These are phyloP conservation scores for Drosophila bifasciata DNA, from an alignment of 1,140 invertebrate species.

Conservation along the genomic window DNA sequence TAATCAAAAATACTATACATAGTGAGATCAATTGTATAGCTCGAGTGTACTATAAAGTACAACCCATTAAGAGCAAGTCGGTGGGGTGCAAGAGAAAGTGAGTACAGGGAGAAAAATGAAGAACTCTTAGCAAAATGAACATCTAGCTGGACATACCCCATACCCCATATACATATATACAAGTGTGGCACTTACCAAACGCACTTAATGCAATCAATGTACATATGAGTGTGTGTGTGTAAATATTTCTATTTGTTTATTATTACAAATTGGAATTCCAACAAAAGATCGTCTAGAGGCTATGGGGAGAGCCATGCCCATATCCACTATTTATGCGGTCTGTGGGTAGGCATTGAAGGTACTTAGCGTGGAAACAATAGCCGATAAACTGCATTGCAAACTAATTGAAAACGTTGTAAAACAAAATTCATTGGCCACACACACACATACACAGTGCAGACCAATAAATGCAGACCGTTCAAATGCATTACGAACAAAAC, in stretches of 20 bases:
- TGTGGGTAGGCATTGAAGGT: constrained; percentile 27
- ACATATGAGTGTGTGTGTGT: background rate
- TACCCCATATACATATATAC: background rate
- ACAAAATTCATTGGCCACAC: constrained; percentile 68
- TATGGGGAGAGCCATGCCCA: constrained; percentile 14
- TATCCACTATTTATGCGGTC: constrained; percentile 30
- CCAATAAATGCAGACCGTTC: constrained; percentile 64
- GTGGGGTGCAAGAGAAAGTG: constrained; percentile 6
- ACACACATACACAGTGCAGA: too few relatives aligned
- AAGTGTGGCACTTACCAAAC: too few relatives aligned
- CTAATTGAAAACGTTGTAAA: constrained; percentile 78
- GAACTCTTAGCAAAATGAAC: constrained; percentile 8
- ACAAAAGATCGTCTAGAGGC: constrained; percentile 35
- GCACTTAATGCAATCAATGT: too few relatives aligned
- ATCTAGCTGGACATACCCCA: background rate
- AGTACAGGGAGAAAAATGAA: constrained; percentile 6
- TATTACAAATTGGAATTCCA: constrained; percentile 56
- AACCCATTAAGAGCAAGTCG: constrained; percentile 31
- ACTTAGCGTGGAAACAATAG: constrained; percentile 76
- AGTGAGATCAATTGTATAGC: constrained; percentile 15
- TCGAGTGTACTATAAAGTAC: constrained; percentile 6
- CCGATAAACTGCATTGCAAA: constrained; percentile 75
- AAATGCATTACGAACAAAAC: constrained; percentile 54
- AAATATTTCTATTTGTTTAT: constrained; percentile 46
- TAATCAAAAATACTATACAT: constrained; percentile 39